phyloP scores from a whole-genome alignment of 2,113 vertebrate genomes.

The Hippocampus comes region DNA sequence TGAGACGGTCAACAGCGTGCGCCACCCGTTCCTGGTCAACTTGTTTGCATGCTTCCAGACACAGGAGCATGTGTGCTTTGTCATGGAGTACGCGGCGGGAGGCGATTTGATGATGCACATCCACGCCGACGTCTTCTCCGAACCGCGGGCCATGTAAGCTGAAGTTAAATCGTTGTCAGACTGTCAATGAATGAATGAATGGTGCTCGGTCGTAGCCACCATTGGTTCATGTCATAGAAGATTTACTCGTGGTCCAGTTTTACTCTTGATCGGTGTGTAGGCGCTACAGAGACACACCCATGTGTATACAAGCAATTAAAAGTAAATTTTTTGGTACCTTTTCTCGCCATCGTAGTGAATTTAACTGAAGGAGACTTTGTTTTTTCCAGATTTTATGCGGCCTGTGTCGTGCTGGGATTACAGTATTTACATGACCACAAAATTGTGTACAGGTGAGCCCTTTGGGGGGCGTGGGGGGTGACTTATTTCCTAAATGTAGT shows the following conservation, averaged over 20 bases:
- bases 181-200: too few relatives aligned
- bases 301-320: too few relatives aligned
- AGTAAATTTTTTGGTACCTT: too few relatives aligned
- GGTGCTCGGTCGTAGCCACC: too few relatives aligned
- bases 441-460: slow-evolving; percentile 95
- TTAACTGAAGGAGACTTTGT: not conserved
- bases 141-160: slow-evolving; percentile 93
- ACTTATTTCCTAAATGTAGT: not conserved
- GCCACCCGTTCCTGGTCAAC: slow-evolving; percentile 98
- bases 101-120: slow-evolving; percentile 99
- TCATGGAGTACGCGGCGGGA: slow-evolving; percentile 99
- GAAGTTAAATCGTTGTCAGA: too few relatives aligned
- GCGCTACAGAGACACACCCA: too few relatives aligned
- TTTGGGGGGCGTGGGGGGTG: not conserved
- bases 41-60: slow-evolving; percentile 99
- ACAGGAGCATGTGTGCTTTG: slow-evolving; percentile 96
- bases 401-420: slow-evolving; percentile 93
- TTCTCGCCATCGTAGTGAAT: not conserved
- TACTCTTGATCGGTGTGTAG: too few relatives aligned
- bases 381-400: slow-evolving; percentile 88
- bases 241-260: too few relatives aligned
- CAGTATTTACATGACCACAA: slow-evolving; percentile 97
- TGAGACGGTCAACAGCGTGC: slow-evolving; percentile 97
- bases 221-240: too few relatives aligned
- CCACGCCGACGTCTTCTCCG: slow-evolving; percentile 96